Base-by-base conservation (phyloP, 35 echinoderm and acorn worm genomes). In the Holothuria glaberrima region DNA sequence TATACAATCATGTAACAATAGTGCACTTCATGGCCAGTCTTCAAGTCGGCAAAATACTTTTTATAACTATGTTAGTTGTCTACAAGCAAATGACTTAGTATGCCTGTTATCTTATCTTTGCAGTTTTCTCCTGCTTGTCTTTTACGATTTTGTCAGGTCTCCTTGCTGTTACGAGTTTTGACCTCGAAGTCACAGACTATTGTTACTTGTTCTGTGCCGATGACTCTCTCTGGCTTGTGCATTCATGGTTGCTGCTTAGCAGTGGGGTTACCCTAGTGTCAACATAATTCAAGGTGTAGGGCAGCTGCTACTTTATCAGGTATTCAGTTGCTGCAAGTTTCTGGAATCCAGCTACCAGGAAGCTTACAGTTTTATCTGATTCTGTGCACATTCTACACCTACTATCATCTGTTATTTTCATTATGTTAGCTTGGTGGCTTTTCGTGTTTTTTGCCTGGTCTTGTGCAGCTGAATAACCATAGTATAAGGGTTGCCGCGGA, bases 371-470 rank as follows among this genome's bases (percentile, higher is more conserved):
- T 33, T 69, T 2, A 29, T 69, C 66, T 69, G 66, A 9, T 12
- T 69, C n/a, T 69, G 66, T 69, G 66, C 66, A 69, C n/a, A 69
- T 69, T 69, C 66, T 20, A 21, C 66, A 69, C n/a, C 25, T 69
- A 69, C 66, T 69, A 26, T 29, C 66, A n/a, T 27, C 21, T 69
- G 66, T 69, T 22, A 69, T 4, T 69, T 69, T 69, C 66, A 69
- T 69, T 24, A 69, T 69, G 66, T 69, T 69, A 22, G 66, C 31
- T 28, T 69, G 66, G 66, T 69, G 66, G 66, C 66, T 69, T 69
- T 69, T 69, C 22, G 66, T 69, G 66, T 69, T 69, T 30, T 0
- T 20, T 69, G 66, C 22, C 66, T 69, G 66, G 21, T 69, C 25
- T 69, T 69, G 66, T 30, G 66, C n/a, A n/a, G 66, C 66, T 69